Conservation (phyloP, 1,140 invertebrate species). For the Drosophila navojoa region DNA sequence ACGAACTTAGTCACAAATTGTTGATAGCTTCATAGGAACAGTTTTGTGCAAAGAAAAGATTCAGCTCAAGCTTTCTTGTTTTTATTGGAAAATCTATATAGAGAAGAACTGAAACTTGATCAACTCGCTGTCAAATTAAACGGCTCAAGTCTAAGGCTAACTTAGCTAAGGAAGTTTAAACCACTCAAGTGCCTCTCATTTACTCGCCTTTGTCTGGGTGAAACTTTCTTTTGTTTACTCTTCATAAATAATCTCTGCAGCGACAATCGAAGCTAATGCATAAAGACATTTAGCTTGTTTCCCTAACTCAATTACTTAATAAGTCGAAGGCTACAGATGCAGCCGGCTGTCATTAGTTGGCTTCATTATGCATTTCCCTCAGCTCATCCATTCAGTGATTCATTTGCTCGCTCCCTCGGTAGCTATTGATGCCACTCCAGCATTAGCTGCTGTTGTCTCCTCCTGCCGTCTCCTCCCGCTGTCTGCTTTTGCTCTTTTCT, state of each 20-base stretch:
- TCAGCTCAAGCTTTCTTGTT: too few species aligned
- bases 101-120: too few species aligned
- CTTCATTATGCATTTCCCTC: constrained; percentile 31
- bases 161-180: not conserved
- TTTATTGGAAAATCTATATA: too few species aligned
- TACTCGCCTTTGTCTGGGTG: not conserved
- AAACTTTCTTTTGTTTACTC: too few species aligned
- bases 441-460: not conserved
- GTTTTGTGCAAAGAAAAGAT: too few species aligned
- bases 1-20: too few species aligned
- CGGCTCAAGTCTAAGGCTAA: not conserved
- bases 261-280: constrained; percentile 26
- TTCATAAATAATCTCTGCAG: not conserved
- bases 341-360: constrained; percentile 18
- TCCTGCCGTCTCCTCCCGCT: too few species aligned
- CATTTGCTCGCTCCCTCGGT: not conserved
- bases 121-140: too few species aligned
- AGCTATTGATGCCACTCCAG: constrained; percentile 13
- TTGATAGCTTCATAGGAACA: too few species aligned
- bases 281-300: constrained; percentile 28
- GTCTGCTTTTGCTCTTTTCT: constrained; percentile 2
- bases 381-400: not conserved
- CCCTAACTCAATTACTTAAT: constrained; percentile 35
- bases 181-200: not conserved
- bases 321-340: constrained; percentile 15